Percentiles rank a stretch among this genome's conserved stretches.
These are phyloP conservation scores for Sylvia atricapilla DNA, from an alignment of 2,113 vertebrate species.

Conservation along the genomic window DNA sequence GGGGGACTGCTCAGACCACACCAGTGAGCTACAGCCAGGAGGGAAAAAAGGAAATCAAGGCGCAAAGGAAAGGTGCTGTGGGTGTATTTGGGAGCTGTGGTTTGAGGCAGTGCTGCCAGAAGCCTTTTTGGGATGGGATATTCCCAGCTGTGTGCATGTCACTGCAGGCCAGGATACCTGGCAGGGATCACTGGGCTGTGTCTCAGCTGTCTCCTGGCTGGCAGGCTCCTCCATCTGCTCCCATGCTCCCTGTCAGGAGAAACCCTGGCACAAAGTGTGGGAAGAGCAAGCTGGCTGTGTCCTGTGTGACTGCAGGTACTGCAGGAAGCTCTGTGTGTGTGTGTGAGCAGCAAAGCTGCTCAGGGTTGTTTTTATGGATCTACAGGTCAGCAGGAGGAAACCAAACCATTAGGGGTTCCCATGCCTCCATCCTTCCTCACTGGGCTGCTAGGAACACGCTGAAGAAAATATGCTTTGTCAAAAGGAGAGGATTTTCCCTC, in stretches of 20 bases:
- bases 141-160: rapidly evolving
- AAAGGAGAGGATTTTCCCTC: not conserved
- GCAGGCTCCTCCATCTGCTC: not conserved
- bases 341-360: not conserved
- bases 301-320: not conserved
- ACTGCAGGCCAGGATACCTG: rapidly evolving
- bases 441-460: not conserved
- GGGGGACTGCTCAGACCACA: not conserved
- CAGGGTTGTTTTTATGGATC: rapidly evolving
- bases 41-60: not conserved
- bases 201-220: not conserved
- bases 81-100: not conserved
- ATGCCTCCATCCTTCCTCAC: not conserved
- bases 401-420: not conserved
- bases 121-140: not conserved
- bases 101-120: not conserved
- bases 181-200: not conserved
- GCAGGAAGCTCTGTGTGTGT: not conserved
- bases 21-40: not conserved
- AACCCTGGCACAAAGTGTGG: not conserved
- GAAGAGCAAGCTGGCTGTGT: rapidly evolving
- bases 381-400: not conserved
- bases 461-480: not conserved
- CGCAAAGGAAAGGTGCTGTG: rapidly evolving
- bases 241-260: not conserved